Evolutionary conservation across 2,113 vertebrate genomes (phyloP).

Genomic region (Dryoscopus gambensis): DNA sequence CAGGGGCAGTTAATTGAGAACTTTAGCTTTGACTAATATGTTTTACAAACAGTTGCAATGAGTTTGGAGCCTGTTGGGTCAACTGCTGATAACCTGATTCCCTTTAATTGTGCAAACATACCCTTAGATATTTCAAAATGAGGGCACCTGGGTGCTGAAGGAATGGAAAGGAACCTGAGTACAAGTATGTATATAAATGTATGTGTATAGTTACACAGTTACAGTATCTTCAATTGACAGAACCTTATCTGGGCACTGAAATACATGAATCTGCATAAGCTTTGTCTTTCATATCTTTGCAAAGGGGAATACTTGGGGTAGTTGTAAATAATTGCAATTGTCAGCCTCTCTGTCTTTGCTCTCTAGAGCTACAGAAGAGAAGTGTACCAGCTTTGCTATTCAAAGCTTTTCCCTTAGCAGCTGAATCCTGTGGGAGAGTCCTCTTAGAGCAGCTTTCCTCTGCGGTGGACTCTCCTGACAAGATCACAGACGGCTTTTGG

Average conservation of each 20-base stretch:
- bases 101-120: background rate
- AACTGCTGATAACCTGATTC: background rate
- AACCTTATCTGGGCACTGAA: background rate
- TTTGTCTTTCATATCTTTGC: background rate
- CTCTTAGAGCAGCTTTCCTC: background rate
- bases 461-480: background rate
- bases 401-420: slow-evolving; percentile 12
- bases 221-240: background rate
- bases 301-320: background rate
- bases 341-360: background rate
- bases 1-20: background rate
- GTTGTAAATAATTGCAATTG: background rate
- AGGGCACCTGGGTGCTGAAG: background rate
- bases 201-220: background rate
- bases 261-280: rapidly evolving
- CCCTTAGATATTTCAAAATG: background rate
- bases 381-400: slow-evolving; percentile 12
- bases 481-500: slow-evolving; percentile 22
- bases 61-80: background rate
- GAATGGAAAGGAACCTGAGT: background rate
- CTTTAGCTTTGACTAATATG: background rate
- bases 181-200: background rate
- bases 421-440: slow-evolving; percentile 26
- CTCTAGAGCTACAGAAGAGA: background rate
- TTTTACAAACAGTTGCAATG: background rate